A percentile compares a stretch with the other conserved stretches of the same genome.
Evolutionary conservation across 2,888 invertebrate species (phyloP).

Genomic region (Euclidia mi): DNA sequence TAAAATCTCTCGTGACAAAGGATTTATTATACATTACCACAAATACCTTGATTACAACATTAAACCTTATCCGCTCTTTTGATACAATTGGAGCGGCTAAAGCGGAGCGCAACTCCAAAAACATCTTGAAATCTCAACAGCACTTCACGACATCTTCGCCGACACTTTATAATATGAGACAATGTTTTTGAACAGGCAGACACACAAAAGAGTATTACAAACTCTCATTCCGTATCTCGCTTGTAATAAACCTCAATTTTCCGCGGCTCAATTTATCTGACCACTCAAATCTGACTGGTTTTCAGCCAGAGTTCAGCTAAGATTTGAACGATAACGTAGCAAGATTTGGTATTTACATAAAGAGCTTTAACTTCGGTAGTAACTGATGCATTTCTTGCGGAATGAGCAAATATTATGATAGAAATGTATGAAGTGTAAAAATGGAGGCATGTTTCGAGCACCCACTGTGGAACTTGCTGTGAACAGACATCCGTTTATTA

Average conservation of each 20-base stretch:
- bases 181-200: conserved; percentile 4
- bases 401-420: conserved; percentile 13
- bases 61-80: not conserved
- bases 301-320: conserved; percentile 64
- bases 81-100: not conserved
- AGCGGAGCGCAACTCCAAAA: not conserved
- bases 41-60: too few relatives aligned
- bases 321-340: conserved; percentile 66
- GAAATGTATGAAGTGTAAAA: too few relatives aligned
- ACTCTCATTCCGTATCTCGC: conserved; percentile 14
- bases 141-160: not conserved
- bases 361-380: conserved; percentile 58
- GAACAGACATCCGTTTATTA: too few relatives aligned
- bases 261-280: conserved; percentile 62
- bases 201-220: conserved; percentile 8
- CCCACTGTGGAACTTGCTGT: too few relatives aligned
- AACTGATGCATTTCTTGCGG: conserved; percentile 43
- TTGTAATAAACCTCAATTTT: conserved; percentile 58
- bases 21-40: too few relatives aligned
- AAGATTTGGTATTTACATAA: conserved; percentile 67
- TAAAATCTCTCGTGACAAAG: too few relatives aligned
- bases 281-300: conserved; percentile 67
- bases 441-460: too few relatives aligned
- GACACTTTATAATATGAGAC: conserved; percentile 8
- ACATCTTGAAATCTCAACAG: conserved; percentile 1